Conservation (phyloP, 2,113 vertebrate species). For the Prinia subflava region DNA sequence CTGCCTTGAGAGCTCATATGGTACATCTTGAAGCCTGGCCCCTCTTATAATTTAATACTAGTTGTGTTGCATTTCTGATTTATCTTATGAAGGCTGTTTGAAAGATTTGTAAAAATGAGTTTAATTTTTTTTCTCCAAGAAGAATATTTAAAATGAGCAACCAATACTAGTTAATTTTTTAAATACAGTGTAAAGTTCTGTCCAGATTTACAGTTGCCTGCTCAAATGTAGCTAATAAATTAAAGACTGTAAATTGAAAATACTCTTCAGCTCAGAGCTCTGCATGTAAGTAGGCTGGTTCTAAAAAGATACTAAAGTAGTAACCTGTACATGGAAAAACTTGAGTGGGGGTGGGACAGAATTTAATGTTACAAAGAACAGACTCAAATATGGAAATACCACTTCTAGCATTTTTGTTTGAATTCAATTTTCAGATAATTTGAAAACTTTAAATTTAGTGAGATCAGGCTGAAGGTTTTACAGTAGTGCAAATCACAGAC, state of each 20-base stretch:
- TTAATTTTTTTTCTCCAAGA: not conserved
- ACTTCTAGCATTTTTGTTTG: not conserved
- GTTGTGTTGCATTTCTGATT: not conserved
- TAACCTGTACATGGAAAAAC: not conserved
- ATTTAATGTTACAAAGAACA: not conserved
- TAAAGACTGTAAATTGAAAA: not conserved
- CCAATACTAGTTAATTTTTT: not conserved
- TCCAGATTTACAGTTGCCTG: not conserved
- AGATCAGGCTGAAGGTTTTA: not conserved
- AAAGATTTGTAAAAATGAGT: not conserved
- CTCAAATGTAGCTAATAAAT: not conserved
- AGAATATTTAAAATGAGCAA: not conserved
- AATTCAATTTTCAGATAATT: not conserved
- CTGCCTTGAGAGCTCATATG: not conserved
- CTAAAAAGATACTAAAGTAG: not conserved
- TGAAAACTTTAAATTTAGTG: not conserved
- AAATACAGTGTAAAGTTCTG: not conserved
- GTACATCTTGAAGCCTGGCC: not conserved
- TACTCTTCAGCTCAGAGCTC: not conserved
- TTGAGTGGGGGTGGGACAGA: not conserved
- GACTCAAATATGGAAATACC: not conserved
- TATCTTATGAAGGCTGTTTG: not conserved
- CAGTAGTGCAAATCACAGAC: not conserved
- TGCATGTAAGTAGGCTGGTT: not conserved
- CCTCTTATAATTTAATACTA: not conserved